phyloP scores from a whole-genome alignment of 2,113 vertebrate genomes.

The Channa argus region DNA sequence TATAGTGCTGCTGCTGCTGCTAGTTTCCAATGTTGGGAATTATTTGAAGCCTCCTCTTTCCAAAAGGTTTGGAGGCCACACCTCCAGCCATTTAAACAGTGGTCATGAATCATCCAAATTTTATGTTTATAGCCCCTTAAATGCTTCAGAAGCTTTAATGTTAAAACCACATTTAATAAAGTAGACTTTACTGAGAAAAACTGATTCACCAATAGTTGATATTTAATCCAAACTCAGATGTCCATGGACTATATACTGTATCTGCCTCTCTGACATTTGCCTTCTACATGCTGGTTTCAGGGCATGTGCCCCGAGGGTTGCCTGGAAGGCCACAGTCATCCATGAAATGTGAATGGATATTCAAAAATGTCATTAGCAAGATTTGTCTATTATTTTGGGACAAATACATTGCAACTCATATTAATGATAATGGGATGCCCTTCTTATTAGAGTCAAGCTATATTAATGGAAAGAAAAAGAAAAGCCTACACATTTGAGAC shows the following conservation, averaged over 20 bases:
- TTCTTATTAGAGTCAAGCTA: no score
- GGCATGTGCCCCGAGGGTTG: slow-evolving; percentile 26
- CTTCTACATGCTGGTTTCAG: slow-evolving; percentile 13
- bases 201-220: not conserved
- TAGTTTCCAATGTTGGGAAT: no score
- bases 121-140: no score
- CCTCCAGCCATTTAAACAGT: no score
- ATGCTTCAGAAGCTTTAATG: not conserved
- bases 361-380: slow-evolving; percentile 18
- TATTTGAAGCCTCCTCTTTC: no score
- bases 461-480: no score
- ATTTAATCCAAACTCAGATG: slow-evolving; percentile 9
- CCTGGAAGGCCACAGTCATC: slow-evolving; percentile 7
- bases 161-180: not conserved
- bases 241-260: not conserved
- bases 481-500: no score
- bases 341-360: slow-evolving; percentile 18
- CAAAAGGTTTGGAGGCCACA: no score
- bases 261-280: slow-evolving; percentile 48
- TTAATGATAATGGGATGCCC: no score
- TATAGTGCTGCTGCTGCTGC: no score
- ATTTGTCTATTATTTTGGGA: not conserved
- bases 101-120: no score
- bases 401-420: no score
- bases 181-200: not conserved